Conservation (phyloP, 92 coral and sea anemone species). For the Epizoanthus illoricatus region DNA sequence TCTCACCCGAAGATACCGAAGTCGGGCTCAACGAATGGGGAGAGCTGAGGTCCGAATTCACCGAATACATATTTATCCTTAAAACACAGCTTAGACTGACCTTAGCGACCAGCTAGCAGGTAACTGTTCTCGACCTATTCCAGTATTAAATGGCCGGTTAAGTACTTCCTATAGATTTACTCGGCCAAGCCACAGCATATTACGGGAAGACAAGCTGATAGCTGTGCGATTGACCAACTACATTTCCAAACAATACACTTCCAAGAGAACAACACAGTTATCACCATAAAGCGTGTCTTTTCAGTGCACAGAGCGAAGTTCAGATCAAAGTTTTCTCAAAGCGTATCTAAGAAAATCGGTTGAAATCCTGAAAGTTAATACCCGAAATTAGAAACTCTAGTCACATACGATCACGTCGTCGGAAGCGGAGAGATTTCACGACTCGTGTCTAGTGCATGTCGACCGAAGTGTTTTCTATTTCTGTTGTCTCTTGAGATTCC, state of each 20-base stretch:
- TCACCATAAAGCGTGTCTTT: not conserved
- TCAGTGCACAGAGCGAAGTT: not conserved
- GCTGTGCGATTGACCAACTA: no score
- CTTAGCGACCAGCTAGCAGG: not conserved
- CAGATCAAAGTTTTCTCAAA: not conserved
- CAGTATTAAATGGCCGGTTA: not conserved
- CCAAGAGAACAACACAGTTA: conserved; percentile 15
- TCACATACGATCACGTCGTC: conserved; percentile 4
- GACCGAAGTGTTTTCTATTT: not conserved
- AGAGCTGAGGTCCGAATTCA: conserved; percentile 48
- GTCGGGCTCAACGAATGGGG: conserved; percentile 55
- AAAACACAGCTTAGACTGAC: not conserved
- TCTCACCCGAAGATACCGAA: conserved; percentile 37
- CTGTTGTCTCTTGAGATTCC: not conserved
- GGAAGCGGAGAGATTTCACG: not conserved
- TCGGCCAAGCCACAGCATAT: not conserved
- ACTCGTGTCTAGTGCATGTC: conserved; percentile 13
- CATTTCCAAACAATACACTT: not conserved
- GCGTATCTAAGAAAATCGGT: not conserved
- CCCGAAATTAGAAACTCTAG: not conserved
- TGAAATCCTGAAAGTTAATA: not conserved
- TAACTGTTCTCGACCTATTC: not conserved
- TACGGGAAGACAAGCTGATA: not conserved
- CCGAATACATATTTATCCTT: conserved; percentile 43
- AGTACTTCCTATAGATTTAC: conserved; percentile 9